Conservation (phyloP, 2,888 invertebrate genomes). For the Anthophora plumipes region DNA sequence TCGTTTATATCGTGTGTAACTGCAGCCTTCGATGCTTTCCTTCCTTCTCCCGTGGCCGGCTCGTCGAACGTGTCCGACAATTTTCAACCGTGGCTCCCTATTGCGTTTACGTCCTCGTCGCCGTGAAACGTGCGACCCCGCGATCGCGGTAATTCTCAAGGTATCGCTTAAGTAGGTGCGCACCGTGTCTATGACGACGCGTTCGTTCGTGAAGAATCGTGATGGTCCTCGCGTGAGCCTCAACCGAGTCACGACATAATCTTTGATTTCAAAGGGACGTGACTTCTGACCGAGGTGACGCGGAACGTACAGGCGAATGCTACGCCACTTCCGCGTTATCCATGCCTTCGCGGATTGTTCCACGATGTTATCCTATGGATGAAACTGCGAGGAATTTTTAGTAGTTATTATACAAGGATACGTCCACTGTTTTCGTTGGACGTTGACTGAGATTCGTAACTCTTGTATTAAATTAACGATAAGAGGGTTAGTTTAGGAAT, state of each 20-base stretch:
- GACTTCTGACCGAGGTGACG: constrained; percentile 71
- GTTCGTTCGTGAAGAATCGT: constrained; percentile 67
- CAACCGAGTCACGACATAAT: constrained; percentile 70
- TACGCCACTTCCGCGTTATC: constrained; percentile 19
- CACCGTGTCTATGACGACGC: constrained; percentile 60
- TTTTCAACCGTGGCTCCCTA: constrained; percentile 38
- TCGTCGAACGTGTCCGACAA: constrained; percentile 35
- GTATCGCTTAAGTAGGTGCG: constrained; percentile 37
- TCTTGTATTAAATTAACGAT: too few relatives aligned
- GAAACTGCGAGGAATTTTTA: neutral
- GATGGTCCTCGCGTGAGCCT: constrained; percentile 68
- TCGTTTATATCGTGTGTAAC: constrained; percentile 49
- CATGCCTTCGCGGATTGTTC: neutral
- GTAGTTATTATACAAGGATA: too few relatives aligned
- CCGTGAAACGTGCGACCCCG: constrained; percentile 42
- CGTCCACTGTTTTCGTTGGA: too few relatives aligned
- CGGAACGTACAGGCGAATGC: constrained; percentile 34
- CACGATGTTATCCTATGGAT: neutral
- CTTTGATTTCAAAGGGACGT: constrained; percentile 68
- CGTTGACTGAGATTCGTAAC: too few relatives aligned
- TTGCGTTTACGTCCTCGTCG: constrained; percentile 28
- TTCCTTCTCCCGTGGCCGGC: neutral
- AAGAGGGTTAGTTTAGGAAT: too few relatives aligned
- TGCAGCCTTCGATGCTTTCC: constrained; percentile 28
- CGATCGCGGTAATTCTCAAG: constrained; percentile 60